Percentiles rank a stretch among this genome's conserved stretches.
Evolutionary conservation across 2,113 vertebrate species (phyloP).

Genomic region (Triplophysa dalaica): DNA sequence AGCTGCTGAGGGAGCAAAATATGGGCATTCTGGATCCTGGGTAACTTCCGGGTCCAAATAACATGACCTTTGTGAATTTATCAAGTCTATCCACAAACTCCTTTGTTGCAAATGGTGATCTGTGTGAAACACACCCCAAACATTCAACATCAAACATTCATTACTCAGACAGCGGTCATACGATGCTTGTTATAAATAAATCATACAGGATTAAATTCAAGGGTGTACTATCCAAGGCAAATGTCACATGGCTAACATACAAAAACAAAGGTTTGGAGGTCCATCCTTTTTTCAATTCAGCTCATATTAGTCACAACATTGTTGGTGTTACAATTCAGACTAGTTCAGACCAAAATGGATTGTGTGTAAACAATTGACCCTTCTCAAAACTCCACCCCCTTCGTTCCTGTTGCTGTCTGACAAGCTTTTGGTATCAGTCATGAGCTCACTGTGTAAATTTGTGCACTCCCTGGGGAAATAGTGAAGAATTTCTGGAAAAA

Average conservation of each 20-base stretch:
- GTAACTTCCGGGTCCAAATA: neutral
- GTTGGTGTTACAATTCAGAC: too few species aligned
- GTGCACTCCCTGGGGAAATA: too few species aligned
- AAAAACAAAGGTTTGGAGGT: neutral
- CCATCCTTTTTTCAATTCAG: neutral
- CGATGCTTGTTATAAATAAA: constrained; percentile 15
- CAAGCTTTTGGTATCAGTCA: too few species aligned
- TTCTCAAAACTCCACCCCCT: too few species aligned
- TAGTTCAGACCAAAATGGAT: neutral
- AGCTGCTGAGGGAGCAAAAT: neutral
- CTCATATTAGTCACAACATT: too few species aligned
- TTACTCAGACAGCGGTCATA: constrained; percentile 21
- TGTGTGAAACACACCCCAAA: constrained; percentile 7
- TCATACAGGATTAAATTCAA: constrained; percentile 3
- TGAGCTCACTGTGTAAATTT: too few species aligned
- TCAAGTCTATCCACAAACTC: neutral
- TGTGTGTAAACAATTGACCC: constrained; percentile 26
- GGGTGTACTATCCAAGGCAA: constrained; percentile 4
- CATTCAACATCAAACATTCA: constrained; percentile 26
- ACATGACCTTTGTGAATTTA: neutral
- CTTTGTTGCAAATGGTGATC: too few species aligned
- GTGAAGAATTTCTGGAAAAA: too few species aligned
- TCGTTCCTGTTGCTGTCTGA: too few species aligned
- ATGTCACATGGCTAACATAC: constrained; percentile 1
- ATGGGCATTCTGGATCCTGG: too few species aligned